Percentiles rank a stretch among this genome's conserved stretches.
These are phyloP conservation scores for Sisor rabdophorus DNA, from an alignment of 2,113 vertebrate genomes.

Conservation along the genomic window DNA sequence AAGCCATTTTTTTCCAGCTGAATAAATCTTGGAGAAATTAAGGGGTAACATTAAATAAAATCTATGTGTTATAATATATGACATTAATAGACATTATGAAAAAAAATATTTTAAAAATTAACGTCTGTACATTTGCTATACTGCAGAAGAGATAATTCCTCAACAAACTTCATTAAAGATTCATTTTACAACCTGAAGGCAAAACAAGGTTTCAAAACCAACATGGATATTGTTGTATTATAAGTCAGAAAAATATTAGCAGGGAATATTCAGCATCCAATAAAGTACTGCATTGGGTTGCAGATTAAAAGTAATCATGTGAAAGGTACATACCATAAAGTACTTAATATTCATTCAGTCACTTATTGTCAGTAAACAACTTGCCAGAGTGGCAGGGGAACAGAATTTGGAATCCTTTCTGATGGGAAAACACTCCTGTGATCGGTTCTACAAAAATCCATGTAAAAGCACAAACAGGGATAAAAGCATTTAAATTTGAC, in stretches of 20 bases:
- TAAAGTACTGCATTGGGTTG: neutral
- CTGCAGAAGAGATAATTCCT: neutral
- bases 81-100: no score
- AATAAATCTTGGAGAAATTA: no score
- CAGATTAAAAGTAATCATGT: neutral
- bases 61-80: no score
- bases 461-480: neutral
- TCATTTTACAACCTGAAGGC: conserved; percentile 7
- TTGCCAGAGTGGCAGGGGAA: neutral
- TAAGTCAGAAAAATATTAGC: neutral
- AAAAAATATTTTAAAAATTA: no score
- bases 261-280: neutral
- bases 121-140: neutral
- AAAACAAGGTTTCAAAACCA: neutral
- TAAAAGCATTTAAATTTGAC: neutral
- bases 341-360: neutral
- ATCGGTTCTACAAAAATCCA: neutral
- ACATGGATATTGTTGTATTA: conserved; percentile 8
- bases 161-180: neutral
- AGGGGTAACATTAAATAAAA: no score
- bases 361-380: conserved; percentile 2
- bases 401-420: neutral
- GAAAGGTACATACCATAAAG: neutral
- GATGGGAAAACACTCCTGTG: neutral
- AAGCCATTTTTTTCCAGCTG: neutral